These are phyloP conservation scores for Chydorus sphaericus DNA, from an alignment of 2,888 invertebrate genomes.

Conservation along the genomic window DNA sequence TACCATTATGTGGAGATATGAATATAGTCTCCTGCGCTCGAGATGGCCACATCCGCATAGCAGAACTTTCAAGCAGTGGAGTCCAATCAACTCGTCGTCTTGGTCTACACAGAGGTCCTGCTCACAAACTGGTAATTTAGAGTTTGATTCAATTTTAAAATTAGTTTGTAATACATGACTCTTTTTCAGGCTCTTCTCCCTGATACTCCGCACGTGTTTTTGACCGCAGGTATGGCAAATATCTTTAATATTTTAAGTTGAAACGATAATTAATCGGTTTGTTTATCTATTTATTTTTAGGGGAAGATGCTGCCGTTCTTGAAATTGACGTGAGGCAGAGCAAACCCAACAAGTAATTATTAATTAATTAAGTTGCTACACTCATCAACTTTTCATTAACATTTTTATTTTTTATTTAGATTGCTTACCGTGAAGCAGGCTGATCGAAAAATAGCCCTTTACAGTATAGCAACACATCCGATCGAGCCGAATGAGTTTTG, in stretches of 20 bases:
- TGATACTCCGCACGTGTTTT: constrained; percentile 53
- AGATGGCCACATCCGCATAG: constrained; percentile 66
- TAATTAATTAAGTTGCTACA: neutral
- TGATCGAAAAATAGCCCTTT: constrained; percentile 54
- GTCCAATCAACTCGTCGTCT: constrained; percentile 43
- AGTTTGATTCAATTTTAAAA: too few relatives aligned
- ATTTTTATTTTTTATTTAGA: constrained; percentile 31
- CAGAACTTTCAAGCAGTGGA: constrained; percentile 36
- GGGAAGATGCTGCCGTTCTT: constrained; percentile 71
- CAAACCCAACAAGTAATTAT: constrained; percentile 41
- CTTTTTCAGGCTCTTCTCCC: constrained; percentile 57
- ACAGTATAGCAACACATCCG: constrained; percentile 77
- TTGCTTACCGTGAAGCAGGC: constrained; percentile 33
- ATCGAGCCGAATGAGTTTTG: constrained; percentile 58
- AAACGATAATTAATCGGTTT: too few relatives aligned
- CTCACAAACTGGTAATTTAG: constrained; percentile 79
- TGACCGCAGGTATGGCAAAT: too few relatives aligned
- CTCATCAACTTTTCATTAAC: constrained; percentile 31
- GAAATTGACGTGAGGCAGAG: constrained; percentile 65
- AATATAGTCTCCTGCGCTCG: constrained; percentile 76
- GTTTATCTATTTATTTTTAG: too few relatives aligned
- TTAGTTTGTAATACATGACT: too few relatives aligned
- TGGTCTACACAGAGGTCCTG: constrained; percentile 56
- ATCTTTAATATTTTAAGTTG: too few relatives aligned
- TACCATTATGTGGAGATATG: constrained; percentile 59